Evolutionary conservation across 2,888 invertebrate genomes (phyloP), one percentile per base, ranked within the genome.

Genomic region (Hemicrepidius hirtus): DNA sequence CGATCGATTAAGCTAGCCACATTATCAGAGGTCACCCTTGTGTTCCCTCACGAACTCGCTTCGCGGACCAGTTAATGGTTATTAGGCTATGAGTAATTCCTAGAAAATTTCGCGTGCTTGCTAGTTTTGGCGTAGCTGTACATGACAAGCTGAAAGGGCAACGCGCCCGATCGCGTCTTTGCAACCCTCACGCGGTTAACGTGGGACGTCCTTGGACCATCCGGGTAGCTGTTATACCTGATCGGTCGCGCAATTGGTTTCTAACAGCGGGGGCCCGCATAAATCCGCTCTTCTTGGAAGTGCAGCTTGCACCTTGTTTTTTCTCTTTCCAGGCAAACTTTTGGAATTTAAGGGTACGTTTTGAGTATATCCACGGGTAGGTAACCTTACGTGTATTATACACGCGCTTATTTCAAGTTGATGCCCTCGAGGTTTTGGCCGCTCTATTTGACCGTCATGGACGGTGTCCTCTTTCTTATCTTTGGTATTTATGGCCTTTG

Each of bases 391-490:
- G n/a, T n/a, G n/a, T n/a, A n/a, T n/a, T n/a, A 67, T 46, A 44
- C 67, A 46, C 67, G 67, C 67, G 55, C 20, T 62, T 64, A 49
- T 35, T 64, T 40, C 13, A 28, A 64, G 65, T 35, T 53, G 53
- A 68, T 62, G 62, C 53, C 68, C 68, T 40, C 62, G 35, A 41
- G 53, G 53, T 62, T 68, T 68, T 60, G 21, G 60, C 24, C 35
- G 49, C 18, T n/a, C 7, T 18, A 7, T 50, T 50, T 32, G 40
- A 13, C 60, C 62, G 62, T 50, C 44, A 62, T 50, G 68, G 62
- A 49, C 44, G 59, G 53, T 50, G 76, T 77, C 78, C 59, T 82
- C 81, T 75, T 80, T 82, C 71, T 83, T 83, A 65, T 81, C 82
- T 68, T 80, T 63, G 50, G 59, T 71, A 64, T 69, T 71, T 49